Evolutionary conservation across 2,888 invertebrate species (phyloP).

Genomic region (Philereme transversata): DNA sequence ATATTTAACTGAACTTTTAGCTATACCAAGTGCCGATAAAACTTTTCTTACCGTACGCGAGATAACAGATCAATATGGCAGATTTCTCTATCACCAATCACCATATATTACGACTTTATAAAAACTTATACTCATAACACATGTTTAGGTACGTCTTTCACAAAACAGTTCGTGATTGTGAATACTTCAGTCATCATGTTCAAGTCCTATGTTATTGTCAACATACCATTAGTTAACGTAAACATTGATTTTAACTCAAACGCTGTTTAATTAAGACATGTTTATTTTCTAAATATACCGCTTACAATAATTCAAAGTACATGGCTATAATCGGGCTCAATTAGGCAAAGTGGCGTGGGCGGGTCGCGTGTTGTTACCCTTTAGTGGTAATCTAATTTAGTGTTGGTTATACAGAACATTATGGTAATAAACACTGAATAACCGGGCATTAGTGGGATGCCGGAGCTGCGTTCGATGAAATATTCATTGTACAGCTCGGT

Average conservation of each 20-base stretch:
- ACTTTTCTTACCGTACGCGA: too few species aligned
- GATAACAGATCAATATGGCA: too few species aligned
- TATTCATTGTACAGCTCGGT: conserved; percentile 60
- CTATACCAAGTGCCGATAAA: too few species aligned
- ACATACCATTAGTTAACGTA: conserved; percentile 25
- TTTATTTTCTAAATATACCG: conserved; percentile 43
- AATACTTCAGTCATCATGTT: conserved; percentile 1
- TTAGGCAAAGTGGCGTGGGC: conserved; percentile 34
- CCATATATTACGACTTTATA: too few species aligned
- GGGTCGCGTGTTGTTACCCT: conserved; percentile 23
- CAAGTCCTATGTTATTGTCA: conserved; percentile 20
- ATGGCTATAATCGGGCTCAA: conserved; percentile 41
- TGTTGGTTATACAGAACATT: conserved; percentile 35
- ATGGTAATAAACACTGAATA: conserved; percentile 29
- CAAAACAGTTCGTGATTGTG: too few species aligned
- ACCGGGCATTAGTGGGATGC: conserved; percentile 14
- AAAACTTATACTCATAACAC: too few species aligned
- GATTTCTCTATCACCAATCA: too few species aligned
- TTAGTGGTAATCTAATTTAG: conserved; percentile 36
- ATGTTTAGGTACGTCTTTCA: too few species aligned
- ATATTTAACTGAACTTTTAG: too few species aligned
- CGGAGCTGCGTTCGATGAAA: conserved; percentile 56
- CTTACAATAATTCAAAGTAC: conserved; percentile 47
- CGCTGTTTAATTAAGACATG: conserved; percentile 21
- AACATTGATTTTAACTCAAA: conserved; percentile 29